phyloP scores from a whole-genome alignment of 2,113 vertebrate genomes.

The Saccopteryx leptura region DNA sequence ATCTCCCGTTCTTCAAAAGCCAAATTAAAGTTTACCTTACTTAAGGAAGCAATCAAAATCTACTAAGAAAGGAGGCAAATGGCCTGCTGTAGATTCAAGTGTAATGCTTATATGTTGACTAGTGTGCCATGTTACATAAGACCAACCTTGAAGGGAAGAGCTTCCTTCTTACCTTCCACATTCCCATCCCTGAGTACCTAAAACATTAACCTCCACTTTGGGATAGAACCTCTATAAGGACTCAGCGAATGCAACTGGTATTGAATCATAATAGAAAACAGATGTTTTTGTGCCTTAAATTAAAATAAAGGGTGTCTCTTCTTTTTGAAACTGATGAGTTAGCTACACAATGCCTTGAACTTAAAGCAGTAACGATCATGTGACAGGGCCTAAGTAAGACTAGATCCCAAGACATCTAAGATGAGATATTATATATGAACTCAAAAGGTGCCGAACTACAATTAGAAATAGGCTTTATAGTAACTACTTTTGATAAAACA shows the following conservation, averaged over 20 bases:
- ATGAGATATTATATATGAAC: neutral
- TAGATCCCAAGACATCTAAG: neutral
- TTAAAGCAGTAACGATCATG: neutral
- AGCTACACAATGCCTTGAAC: neutral
- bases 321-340: neutral
- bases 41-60: neutral
- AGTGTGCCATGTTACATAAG: neutral
- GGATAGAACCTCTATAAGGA: neutral
- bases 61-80: neutral
- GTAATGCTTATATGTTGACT: neutral
- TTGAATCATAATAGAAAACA: neutral
- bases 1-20: neutral
- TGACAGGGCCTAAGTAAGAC: neutral
- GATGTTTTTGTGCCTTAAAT: neutral
- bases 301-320: conserved; percentile 7
- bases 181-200: neutral
- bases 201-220: neutral
- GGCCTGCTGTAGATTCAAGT: neutral
- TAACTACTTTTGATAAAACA: neutral
- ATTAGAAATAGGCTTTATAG: neutral
- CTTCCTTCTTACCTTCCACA: neutral
- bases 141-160: neutral
- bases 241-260: neutral
- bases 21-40: neutral
- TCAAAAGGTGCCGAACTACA: neutral